Base-by-base conservation (phyloP, 2,888 invertebrate species). In the Embidobia sp. region DNA sequence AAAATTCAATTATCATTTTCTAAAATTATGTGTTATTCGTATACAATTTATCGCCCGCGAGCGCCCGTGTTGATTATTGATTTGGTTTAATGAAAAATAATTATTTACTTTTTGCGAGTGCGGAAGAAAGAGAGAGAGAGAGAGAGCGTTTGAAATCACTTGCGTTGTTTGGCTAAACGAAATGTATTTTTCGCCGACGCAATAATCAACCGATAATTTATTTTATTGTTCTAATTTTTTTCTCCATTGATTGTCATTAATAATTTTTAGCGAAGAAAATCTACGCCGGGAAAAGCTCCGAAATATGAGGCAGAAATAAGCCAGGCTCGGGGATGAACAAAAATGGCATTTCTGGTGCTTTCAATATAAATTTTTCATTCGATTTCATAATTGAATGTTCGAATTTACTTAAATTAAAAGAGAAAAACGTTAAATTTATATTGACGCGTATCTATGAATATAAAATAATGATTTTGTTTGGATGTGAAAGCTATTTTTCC, bases 371-470 rank as follows among this genome's bases (percentile, higher is more conserved):
- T 63, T 69, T 69, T 75, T 69, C 75, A 75, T 69, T 57, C 44
- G 33, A 42, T 69, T 75, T 49, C 49, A 63, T 63, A 75, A 75
- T 69, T 63, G 75, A 75, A 75, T 69, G 48, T 69, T 57, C 75
- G 63, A 69, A 75, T 69, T 75, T 69, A 67, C 75, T 75, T 75
- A 75, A 75, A 75, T 69, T 63, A 63, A 75, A 69, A 69, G 75
- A 53, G 74, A 66, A 74, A 66, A 66, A 66, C 57, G 66, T 75
- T 67, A 75, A 75, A 75, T 77, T 72, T 72, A 77, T 63, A 67
- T 67, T 48, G 61, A 72, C 72, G 72, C 70, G 29, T 73, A 72
- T 73, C 61, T 77, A 77, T 70, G 72, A 77, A 64, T 61, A 63
- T 72, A 66, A 73, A 73, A 66, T 77, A 73, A 77, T 72, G 72